Evolutionary conservation across 2,888 invertebrate genomes (phyloP), one percentile per base, ranked within the genome.

Genomic region (Amiota mariae): DNA sequence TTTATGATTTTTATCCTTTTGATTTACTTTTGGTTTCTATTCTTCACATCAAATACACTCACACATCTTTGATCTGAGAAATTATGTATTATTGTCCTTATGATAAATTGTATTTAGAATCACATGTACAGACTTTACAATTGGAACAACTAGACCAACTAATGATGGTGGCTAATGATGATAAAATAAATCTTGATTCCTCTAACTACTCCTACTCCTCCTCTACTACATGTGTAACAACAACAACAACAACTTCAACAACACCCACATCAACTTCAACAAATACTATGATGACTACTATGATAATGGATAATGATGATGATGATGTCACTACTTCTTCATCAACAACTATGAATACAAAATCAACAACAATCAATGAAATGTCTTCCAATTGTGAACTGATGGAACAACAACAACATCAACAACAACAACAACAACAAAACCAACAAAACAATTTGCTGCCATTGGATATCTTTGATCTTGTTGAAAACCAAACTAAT

Each of bases 131-230:
- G 91, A 91, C 91, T 81, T 90, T 91, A 89, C 89, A 92, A 88
- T 89, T 92, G 90, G 92, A 92, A 86, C 80, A 82, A 82, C 89
- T 92, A 88, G 91, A 92, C 88, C 91, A 91, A 88, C 90, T 92
- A 88, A 90, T 91, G 89, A 87, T 89, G 88, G 86, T 89, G 89
- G 88, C 88, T 88, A 90, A 89, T 88, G 87, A 89, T 88, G 89
- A 90, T 89, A 89, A 90, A 88, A 88, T 89, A 90, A 90, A 89
- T 88, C 87, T 89, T 89, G 89, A 89, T 89, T 90, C 89, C 88
- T 88, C 87, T 87, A 89, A 87, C 87, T 88, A 87, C 87, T 89
- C 86, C 85, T 86, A 76, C 77, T 85, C 84, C 82, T 82, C 78
- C 75, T 81, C 83, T 81, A 78, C 82, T 81, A 78, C 82, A 82